phyloP scores from a whole-genome alignment of 64 coral and sea anemone genomes.

The Pocillopora damicornis region DNA sequence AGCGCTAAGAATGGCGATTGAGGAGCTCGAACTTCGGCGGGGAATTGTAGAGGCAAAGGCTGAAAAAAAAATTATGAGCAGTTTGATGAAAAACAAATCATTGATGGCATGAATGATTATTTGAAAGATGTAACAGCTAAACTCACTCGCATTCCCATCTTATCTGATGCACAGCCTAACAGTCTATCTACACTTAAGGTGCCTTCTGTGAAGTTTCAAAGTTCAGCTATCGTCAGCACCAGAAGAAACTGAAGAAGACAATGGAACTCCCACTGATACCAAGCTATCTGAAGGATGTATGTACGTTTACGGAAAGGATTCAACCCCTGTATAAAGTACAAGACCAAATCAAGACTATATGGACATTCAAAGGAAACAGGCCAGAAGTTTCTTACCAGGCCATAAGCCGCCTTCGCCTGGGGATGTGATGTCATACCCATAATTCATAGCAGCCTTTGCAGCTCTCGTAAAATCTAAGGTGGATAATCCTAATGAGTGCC shows the following conservation, averaged over 20 bases:
- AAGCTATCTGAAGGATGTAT: not conserved
- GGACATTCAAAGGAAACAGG: too few relatives aligned
- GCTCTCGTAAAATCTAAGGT: not conserved
- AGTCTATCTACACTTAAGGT: not conserved
- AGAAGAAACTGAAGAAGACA: not conserved
- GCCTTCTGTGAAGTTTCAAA: too few relatives aligned
- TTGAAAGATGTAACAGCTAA: not conserved
- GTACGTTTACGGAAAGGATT: not conserved
- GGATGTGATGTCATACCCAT: too few relatives aligned
- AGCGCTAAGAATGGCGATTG: too few relatives aligned
- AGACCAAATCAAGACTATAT: not conserved
- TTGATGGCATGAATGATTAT: too few relatives aligned
- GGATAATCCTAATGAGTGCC: conserved; percentile 26
- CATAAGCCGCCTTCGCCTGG: too few relatives aligned
- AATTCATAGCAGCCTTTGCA: conserved; percentile 10
- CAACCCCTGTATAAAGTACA: not conserved
- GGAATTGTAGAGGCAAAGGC: not conserved
- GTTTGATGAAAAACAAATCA: too few relatives aligned
- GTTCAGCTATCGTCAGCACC: not conserved
- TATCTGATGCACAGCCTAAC: not conserved
- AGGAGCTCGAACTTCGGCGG: not conserved
- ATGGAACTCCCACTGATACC: not conserved
- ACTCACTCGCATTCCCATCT: not conserved
- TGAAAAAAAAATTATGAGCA: too few relatives aligned
- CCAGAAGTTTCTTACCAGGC: too few relatives aligned